Evolutionary conservation across 2,888 invertebrate genomes (phyloP).

Genomic region (Eilema sororculum): DNA sequence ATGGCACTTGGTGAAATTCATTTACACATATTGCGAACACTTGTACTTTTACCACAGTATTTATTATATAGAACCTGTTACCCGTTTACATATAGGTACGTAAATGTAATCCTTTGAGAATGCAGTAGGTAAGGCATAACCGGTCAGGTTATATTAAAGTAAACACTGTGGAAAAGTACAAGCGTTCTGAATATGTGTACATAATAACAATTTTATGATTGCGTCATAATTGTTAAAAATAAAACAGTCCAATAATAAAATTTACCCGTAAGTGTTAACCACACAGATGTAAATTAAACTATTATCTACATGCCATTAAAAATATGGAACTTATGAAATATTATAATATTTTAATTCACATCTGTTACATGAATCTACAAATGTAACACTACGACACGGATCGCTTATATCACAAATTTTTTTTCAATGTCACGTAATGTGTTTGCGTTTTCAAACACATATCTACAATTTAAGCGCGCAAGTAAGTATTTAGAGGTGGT

Average conservation of each 20-base stretch:
- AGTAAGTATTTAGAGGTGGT: constrained; percentile 42
- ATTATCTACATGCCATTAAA: constrained; percentile 29
- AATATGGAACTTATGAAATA: constrained; percentile 40
- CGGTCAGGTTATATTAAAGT: no score
- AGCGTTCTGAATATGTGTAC: no score
- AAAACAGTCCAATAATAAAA: constrained; percentile 1
- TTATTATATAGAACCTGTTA: no score
- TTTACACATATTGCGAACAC: no score
- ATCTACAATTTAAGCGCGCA: constrained; percentile 32
- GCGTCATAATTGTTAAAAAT: not conserved
- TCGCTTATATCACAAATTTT: constrained; percentile 30
- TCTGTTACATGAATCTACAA: constrained; percentile 22
- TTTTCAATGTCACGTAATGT: constrained; percentile 25
- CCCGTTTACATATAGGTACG: no score
- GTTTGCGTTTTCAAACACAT: constrained; percentile 29
- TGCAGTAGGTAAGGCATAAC: no score
- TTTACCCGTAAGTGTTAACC: not conserved
- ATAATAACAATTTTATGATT: constrained; percentile 9
- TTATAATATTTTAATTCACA: constrained; percentile 45
- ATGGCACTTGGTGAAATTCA: no score
- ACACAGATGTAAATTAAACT: constrained; percentile 45
- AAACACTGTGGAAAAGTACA: no score
- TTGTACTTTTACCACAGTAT: no score
- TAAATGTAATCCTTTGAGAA: no score
- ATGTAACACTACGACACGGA: constrained; percentile 28